phyloP scores from a whole-genome alignment of 2,888 invertebrate species.

The Lithophane leautieri region DNA sequence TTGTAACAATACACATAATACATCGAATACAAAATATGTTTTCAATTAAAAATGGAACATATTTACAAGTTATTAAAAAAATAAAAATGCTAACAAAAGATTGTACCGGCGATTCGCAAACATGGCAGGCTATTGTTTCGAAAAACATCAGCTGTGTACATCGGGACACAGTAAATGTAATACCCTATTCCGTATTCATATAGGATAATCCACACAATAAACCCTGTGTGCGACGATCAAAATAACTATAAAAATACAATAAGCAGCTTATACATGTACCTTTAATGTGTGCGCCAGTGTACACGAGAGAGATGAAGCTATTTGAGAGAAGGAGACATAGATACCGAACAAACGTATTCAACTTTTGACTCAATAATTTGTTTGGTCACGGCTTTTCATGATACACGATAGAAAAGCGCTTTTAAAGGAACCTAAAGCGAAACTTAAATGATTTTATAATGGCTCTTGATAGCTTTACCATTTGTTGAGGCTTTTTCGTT shows the following conservation, averaged over 20 bases:
- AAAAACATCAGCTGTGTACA: conserved; percentile 87
- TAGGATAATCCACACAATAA: conserved; percentile 84
- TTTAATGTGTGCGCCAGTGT: conserved; percentile 83
- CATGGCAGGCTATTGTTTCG: conserved; percentile 79
- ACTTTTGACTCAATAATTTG: conserved; percentile 79
- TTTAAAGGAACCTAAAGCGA: conserved; percentile 49
- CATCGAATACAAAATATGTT: conserved; percentile 28
- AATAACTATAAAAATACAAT: conserved; percentile 91
- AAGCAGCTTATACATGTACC: conserved; percentile 88
- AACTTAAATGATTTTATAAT: conserved; percentile 59
- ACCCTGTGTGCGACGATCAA: conserved; percentile 86
- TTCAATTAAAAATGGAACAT: conserved; percentile 67
- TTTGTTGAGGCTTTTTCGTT: conserved; percentile 44
- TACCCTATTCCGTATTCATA: conserved; percentile 86
- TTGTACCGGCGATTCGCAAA: conserved; percentile 83
- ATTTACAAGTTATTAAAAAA: conserved; percentile 83
- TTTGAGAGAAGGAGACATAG: conserved; percentile 51
- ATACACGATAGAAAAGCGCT: conserved; percentile 66
- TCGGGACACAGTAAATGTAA: conserved; percentile 82
- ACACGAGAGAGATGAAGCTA: conserved; percentile 67
- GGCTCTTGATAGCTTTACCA: conserved; percentile 31
- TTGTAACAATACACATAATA: conserved; percentile 16
- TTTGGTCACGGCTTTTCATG: conserved; percentile 75
- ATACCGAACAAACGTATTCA: conserved; percentile 65
- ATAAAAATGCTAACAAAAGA: conserved; percentile 67